These are phyloP conservation scores for Eriosoma lanigerum DNA, from an alignment of 1,140 invertebrate genomes.

Conservation along the genomic window DNA sequence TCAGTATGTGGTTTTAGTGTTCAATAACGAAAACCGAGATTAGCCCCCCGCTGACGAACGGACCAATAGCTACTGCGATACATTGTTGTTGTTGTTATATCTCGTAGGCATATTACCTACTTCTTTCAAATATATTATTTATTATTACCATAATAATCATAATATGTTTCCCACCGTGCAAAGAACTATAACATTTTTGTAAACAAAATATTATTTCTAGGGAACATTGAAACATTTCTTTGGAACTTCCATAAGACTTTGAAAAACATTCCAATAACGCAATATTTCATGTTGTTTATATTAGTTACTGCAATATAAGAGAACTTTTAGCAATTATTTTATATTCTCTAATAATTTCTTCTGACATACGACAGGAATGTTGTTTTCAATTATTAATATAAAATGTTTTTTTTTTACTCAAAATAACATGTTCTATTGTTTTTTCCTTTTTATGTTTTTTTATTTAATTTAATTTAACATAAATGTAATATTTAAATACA, in stretches of 20 bases:
- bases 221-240: not conserved
- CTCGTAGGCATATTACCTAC: not conserved
- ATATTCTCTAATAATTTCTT: too few species aligned
- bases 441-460: too few species aligned
- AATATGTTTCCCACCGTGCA: not conserved
- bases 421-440: too few species aligned
- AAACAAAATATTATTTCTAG: not conserved
- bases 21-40: constrained; percentile 34
- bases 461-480: too few species aligned
- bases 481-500: too few species aligned
- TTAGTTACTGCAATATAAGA: not conserved
- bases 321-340: not conserved
- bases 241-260: constrained; percentile 2
- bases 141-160: not conserved
- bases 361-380: too few species aligned
- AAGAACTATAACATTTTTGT: not conserved
- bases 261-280: not conserved
- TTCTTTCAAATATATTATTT: too few species aligned
- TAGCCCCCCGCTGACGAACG: constrained; percentile 9
- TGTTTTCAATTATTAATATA: too few species aligned
- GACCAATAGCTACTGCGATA: constrained; percentile 1
- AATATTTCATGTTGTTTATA: constrained; percentile 13
- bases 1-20: not conserved
- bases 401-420: too few species aligned
- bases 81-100: not conserved